Evolutionary conservation across 2,797 vertebrate genomes (phyloP), one percentile per base, ranked within the genome.

Genomic region (Taenioides sp.): DNA sequence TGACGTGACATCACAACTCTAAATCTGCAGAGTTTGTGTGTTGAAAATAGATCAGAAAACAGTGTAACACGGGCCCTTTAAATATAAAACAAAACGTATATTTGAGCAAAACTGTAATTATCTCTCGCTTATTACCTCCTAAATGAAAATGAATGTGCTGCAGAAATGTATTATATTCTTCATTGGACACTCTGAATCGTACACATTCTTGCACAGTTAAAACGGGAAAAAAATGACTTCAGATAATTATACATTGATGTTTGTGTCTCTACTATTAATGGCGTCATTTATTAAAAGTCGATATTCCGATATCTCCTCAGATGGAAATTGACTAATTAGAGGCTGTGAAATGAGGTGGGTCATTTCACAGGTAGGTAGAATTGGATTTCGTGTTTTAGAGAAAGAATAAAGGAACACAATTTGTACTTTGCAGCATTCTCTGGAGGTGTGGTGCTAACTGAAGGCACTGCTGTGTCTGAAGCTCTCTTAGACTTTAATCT

Each of bases 231-330:
- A 31, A 58, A 28, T 70, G 65, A 67, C 27, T 52, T 18, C 2
- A 22, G 28, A 54, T 76, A 70, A 84, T 80, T 76, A 70, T 68
- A 80, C 70, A 82, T 61, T 69, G 55, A 76, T 78, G 73, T 76
- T 76, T 71, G 11, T 65, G 52, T 62, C 74, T 62, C 18, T 16
- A 47, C 49, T 72, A 76, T 80, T 67, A 43, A 75, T 80, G 54
- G 71, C 40, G 4, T 37, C 31, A 59, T 67, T 78, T 64, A 62
- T 67, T 40, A 63, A 72, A 74, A 63, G 7, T 20, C 57, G 10
- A 71, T 69, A 34, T 62, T 72, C 50, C 69, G 73, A 72, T 71
- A 57, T 72, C 37, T 69, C 14, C 65, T 0, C 62, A 59, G 52
- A 68, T 65, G 66, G 57, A 60, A 49, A 78, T 73, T 70, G 67